Evolutionary conservation across 2,113 vertebrate genomes (phyloP), one percentile per base, ranked within the genome.

Genomic region (Chionomys nivalis): DNA sequence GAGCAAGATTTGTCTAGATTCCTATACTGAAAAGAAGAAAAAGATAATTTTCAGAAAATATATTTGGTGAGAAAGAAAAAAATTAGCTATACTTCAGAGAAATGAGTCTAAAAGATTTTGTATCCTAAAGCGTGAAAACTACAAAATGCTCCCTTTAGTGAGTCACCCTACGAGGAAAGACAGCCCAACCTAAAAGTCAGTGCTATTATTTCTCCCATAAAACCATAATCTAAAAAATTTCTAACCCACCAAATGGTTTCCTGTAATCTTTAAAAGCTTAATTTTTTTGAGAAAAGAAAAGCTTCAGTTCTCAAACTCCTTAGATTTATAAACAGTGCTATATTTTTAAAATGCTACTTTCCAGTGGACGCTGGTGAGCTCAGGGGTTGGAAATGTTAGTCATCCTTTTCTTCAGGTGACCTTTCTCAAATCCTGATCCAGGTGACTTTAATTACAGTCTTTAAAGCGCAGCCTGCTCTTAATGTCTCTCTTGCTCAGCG

Each of bases 181-280:
- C 77, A 92, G 85, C 73, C 68, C 65, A 36, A 89, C 66, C 83
- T 94, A 82, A 94, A 97, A 95, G 73, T 75, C 76, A 75, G 10
- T 94, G 66, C 33, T 89, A 58, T 89, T 91, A 95, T 89, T 93
- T 96, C 88, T 31, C 31, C 90, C 79, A 72, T 66, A 83, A 93
- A 75, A 89, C 49, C 13, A 52, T 78, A 87, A 95, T 61, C 94
- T 92, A 7, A 36, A 95, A 91, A 96, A 94, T 33, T n/a, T 90
- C 77, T 52, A 95, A 72, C 31, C 12, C 3, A 76, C 23, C 49
- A 90, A 94, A 96, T 89, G n/a, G 88, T 88, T 94, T 93, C 83
- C 88, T 90, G 47, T 78, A 83, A 85, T 91, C 61, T 86, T 95
- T 83, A 82, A 94, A 97, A 91, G 82, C 88, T 72, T 26, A 65